A percentile compares a stretch with the other conserved stretches of the same genome.
Conservation (phyloP, 2,888 invertebrate species). For the Diachrysia chrysitis region DNA sequence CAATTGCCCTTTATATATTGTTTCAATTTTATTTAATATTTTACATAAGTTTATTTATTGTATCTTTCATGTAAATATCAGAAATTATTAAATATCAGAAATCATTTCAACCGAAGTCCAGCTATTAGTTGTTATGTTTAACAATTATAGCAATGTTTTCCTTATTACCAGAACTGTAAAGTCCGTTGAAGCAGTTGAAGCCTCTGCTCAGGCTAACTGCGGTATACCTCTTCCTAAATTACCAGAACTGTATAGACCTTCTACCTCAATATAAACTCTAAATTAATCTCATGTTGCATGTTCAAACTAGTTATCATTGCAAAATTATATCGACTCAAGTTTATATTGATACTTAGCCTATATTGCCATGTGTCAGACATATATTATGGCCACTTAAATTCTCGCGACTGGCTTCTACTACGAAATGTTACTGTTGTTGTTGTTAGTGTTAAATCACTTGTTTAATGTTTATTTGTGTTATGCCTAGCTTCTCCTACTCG, state of each 20-base stretch:
- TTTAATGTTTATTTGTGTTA: conserved; percentile 61
- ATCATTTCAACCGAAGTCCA: conserved; percentile 9
- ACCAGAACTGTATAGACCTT: background rate
- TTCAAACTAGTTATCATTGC: conserved; percentile 7
- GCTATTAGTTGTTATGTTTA: conserved; percentile 14
- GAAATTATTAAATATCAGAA: conserved; percentile 13
- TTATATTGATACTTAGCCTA: conserved; percentile 17
- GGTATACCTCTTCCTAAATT: background rate
- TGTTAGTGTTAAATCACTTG: conserved; percentile 48
- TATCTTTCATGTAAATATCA: conserved; percentile 16
- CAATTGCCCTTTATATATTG: conserved; percentile 25
- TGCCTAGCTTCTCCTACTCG: conserved; percentile 56
- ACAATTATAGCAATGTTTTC: conserved; percentile 2
- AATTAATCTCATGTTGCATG: conserved; percentile 14
- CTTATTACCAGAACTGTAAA: background rate
- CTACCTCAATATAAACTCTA: background rate
- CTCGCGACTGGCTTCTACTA: conserved; percentile 35
- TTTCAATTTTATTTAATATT: conserved; percentile 23
- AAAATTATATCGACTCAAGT: conserved; percentile 12
- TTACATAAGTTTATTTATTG: conserved; percentile 8
- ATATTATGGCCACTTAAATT: conserved; percentile 31
- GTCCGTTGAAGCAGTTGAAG: too few species aligned
- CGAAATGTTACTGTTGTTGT: conserved; percentile 45
- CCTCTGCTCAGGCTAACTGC: too few species aligned
- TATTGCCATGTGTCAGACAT: conserved; percentile 31